A percentile compares a stretch with the other conserved stretches of the same genome.
Conservation (phyloP, 2,888 invertebrate genomes). For the Carabus problematicus region DNA sequence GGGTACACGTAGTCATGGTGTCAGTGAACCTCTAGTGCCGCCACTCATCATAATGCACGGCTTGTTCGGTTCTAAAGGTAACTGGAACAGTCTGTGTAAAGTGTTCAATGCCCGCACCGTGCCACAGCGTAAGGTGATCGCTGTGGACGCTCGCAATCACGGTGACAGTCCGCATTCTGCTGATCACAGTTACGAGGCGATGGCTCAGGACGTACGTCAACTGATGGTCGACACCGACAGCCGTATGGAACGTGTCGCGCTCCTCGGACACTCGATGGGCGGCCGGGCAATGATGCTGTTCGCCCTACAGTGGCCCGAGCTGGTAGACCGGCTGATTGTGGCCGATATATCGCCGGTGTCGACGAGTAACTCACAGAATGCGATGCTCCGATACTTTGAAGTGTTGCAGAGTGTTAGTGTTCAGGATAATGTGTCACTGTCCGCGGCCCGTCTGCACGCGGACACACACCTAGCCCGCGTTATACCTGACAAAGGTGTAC, state of each 20-base stretch:
- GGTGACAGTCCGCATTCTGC: slow-evolving; percentile 87
- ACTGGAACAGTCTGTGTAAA: slow-evolving; percentile 85
- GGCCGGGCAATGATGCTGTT: slow-evolving; percentile 90
- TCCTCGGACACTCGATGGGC: slow-evolving; percentile 95
- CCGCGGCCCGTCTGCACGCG: slow-evolving; percentile 72
- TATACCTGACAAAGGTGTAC: slow-evolving; percentile 66
- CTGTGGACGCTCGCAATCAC: slow-evolving; percentile 92
- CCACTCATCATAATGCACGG: slow-evolving; percentile 90
- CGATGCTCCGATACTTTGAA: slow-evolving; percentile 63
- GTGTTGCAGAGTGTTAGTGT: slow-evolving; percentile 70
- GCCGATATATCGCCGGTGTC: slow-evolving; percentile 78
- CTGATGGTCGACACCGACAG: slow-evolving; percentile 63
- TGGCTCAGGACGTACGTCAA: slow-evolving; percentile 76
- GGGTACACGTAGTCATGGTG: slow-evolving; percentile 57
- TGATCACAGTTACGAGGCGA: slow-evolving; percentile 74
- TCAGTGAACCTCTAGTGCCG: slow-evolving; percentile 54
- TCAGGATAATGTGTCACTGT: slow-evolving; percentile 68
- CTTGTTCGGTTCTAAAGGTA: slow-evolving; percentile 83
- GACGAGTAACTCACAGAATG: slow-evolving; percentile 67
- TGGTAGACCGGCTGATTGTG: slow-evolving; percentile 72
- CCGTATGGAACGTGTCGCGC: slow-evolving; percentile 61
- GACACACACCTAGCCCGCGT: slow-evolving; percentile 69
- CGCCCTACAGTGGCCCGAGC: slow-evolving; percentile 73
- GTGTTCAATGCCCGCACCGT: slow-evolving; percentile 69
- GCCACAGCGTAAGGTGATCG: slow-evolving; percentile 73